phyloP scores from a whole-genome alignment of 1,140 invertebrate species.

The Penaeus indicus region DNA sequence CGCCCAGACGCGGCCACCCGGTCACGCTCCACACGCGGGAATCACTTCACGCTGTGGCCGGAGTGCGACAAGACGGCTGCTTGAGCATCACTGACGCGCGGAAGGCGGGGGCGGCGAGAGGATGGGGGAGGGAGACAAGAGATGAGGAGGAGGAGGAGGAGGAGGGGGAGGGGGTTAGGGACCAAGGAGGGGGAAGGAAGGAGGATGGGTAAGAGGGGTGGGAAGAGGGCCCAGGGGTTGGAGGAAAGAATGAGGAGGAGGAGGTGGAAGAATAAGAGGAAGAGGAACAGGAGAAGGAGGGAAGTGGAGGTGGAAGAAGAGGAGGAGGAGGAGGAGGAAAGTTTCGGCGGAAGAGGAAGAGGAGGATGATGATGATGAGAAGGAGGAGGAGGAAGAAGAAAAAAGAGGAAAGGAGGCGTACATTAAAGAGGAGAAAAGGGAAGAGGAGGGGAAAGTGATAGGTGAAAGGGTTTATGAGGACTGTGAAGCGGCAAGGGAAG shows the following conservation, averaged over 20 bases:
- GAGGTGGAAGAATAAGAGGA: background rate
- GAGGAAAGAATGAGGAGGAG: too few relatives aligned
- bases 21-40: too few relatives aligned
- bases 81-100: background rate
- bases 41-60: background rate
- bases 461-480: background rate
- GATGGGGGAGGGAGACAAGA: background rate
- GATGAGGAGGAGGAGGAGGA: background rate
- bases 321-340: too few relatives aligned
- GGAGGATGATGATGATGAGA: background rate
- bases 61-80: background rate
- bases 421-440: background rate
- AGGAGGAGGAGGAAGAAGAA: background rate
- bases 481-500: too few relatives aligned
- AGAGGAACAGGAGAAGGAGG: too few relatives aligned
- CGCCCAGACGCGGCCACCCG: too few relatives aligned
- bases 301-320: too few relatives aligned
- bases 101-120: background rate
- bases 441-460: constrained; percentile 18
- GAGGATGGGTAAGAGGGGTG: background rate
- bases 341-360: too few relatives aligned
- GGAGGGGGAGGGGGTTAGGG: background rate
- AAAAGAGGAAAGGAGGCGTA: background rate
- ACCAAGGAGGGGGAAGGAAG: background rate
- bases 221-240: background rate